phyloP scores from a whole-genome alignment of 1,140 invertebrate genomes.

The Drosophila sp. region DNA sequence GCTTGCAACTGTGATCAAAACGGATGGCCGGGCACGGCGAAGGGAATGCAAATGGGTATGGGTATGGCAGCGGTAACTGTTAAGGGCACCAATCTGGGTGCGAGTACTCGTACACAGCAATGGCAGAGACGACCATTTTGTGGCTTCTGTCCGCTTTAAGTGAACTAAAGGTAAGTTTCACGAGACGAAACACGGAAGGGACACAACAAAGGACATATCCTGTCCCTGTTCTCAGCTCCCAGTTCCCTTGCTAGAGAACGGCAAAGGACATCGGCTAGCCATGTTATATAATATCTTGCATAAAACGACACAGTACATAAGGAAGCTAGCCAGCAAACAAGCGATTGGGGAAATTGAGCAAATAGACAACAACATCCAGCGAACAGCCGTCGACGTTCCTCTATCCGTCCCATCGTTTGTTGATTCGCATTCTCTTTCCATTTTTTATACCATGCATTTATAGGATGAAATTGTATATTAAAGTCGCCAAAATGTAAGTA shows the following conservation, averaged over 20 bases:
- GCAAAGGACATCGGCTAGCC: constrained; percentile 63
- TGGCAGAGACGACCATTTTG: constrained; percentile 76
- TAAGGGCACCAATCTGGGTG: neutral
- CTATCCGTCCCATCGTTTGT: neutral
- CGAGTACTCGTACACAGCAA: constrained; percentile 33
- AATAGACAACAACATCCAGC: constrained; percentile 44
- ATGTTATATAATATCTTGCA: constrained; percentile 79
- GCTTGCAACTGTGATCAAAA: constrained; percentile 40
- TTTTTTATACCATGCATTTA: neutral
- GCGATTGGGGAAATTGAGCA: constrained; percentile 67
- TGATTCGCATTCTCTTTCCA: constrained; percentile 1
- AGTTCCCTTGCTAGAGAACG: constrained; percentile 19
- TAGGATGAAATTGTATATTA: too few relatives aligned
- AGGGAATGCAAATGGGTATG: neutral
- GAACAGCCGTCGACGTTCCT: constrained; percentile 13
- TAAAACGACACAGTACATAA: constrained; percentile 77
- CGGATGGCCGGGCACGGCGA: constrained; percentile 25
- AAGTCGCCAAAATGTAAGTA: too few relatives aligned
- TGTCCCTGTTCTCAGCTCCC: neutral
- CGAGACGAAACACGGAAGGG: constrained; percentile 60
- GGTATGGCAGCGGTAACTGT: neutral
- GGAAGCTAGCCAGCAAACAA: constrained; percentile 78
- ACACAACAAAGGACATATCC: constrained; percentile 52
- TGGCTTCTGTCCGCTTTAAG: constrained; percentile 52
- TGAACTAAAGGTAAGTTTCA: constrained; percentile 57